Conservation (phyloP, 2,888 invertebrate species). For the Aricia artaxerxes region DNA sequence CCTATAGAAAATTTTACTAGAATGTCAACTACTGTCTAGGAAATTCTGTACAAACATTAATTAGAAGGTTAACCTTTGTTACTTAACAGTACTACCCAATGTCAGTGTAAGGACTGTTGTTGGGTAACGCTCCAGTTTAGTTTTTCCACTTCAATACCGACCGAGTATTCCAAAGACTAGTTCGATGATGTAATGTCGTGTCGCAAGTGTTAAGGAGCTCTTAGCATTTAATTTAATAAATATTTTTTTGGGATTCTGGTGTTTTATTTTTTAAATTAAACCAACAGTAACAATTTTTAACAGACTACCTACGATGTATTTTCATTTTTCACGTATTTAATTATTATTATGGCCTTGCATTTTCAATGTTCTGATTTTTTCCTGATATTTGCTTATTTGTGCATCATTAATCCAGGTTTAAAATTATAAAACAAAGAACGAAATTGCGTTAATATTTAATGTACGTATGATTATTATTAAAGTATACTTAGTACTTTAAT, state of each 20-base stretch:
- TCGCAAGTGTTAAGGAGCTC: background rate
- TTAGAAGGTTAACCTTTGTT: background rate
- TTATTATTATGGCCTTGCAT: too few relatives aligned
- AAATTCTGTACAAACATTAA: background rate
- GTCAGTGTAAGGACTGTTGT: constrained; percentile 1
- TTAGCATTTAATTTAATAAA: constrained; percentile 20
- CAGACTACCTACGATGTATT: too few relatives aligned
- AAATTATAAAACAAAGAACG: too few relatives aligned
- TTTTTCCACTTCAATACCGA: constrained; percentile 20
- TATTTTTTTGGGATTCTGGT: background rate
- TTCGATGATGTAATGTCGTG: constrained; percentile 1
- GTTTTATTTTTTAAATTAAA: background rate
- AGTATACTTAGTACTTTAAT: too few relatives aligned
- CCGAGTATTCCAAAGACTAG: constrained; percentile 25
- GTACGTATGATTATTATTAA: too few relatives aligned
- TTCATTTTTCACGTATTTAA: too few relatives aligned
- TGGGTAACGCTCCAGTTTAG: constrained; percentile 17
- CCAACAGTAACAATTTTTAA: too few relatives aligned
- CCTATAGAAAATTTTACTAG: too few relatives aligned
- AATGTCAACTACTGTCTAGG: background rate
- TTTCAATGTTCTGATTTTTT: too few relatives aligned
- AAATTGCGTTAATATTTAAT: too few relatives aligned
- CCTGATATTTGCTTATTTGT: too few relatives aligned
- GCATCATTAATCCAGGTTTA: too few relatives aligned
- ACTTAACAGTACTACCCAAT: background rate